Base-by-base conservation (phyloP, 2,888 invertebrate species). In the Ischnura elegans region DNA sequence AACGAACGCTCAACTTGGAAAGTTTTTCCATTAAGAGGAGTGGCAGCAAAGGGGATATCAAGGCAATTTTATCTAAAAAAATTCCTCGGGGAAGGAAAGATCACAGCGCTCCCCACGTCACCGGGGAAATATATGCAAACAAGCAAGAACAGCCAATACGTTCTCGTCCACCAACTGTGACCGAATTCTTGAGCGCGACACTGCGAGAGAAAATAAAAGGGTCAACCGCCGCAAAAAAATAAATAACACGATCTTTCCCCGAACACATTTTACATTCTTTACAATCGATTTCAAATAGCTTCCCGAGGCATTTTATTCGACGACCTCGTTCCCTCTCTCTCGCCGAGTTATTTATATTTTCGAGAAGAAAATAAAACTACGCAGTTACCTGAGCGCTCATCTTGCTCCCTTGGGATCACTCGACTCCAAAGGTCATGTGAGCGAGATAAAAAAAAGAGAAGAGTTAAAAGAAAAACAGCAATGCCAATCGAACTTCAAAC, bases 241-340 rank as follows among this genome's bases (percentile, higher is more conserved):
- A 76, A 2, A 76, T 8, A 3, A 51, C 51, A 36, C 29, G 36
- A 36, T 36, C 76, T 10, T n/a, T 76, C 29, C 25, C 29, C 76
- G 36, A 8, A 36, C n/a, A 13, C 29, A 76, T 36, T 76, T n/a
- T 36, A 29, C 5, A 29, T 76, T 36, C 76, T 36, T 76, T n/a
- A 36, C 25, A 76, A 76, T 76, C 76, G 36, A 29, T 61, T 6
- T 16, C 29, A 25, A 76, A 36, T 5, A 4, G 36, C 36, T 76
- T 76, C 36, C n/a, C 36, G 25, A 21, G 13, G 4, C 76, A n/a
- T n/a, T n/a, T n/a, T 36, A 76, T 19, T 76, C 76, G 29, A 29
- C 29, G 76, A 76, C 76, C 76, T 76, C 76, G 36, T 76, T 76
- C 76, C 36, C 36, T 76, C 13, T 61, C 61, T 61, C n/a, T n/a